phyloP scores from a whole-genome alignment of 1,140 invertebrate species.

The Drosophila baimaii region DNA sequence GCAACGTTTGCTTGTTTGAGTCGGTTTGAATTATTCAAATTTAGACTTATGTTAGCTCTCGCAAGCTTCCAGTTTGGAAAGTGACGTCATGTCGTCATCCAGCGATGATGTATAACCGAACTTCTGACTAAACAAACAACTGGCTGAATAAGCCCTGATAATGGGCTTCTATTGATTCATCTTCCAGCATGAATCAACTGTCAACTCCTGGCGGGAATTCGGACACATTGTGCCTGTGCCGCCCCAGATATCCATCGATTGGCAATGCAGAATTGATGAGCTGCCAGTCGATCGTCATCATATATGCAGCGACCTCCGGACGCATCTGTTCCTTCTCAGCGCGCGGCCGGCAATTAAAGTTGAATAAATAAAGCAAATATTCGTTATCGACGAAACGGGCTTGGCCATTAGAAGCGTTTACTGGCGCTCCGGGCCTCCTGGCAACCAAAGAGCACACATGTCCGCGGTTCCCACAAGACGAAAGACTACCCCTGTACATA shows the following conservation, averaged over 20 bases:
- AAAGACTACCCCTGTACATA: not conserved
- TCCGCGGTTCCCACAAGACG: slow-evolving; percentile 4
- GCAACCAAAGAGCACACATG: slow-evolving; percentile 11
- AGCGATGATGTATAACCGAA: not conserved
- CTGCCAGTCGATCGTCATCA: slow-evolving; percentile 14
- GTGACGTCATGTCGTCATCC: slow-evolving; percentile 14
- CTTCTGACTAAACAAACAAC: not conserved
- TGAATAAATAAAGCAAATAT: slow-evolving; percentile 39
- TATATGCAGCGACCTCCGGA: slow-evolving; percentile 24
- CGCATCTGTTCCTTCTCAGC: slow-evolving; percentile 44
- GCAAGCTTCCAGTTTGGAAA: not conserved
- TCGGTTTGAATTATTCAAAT: slow-evolving; percentile 25
- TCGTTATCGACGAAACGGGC: slow-evolving; percentile 16
- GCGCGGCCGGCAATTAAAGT: slow-evolving; percentile 31
- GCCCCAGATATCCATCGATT: slow-evolving; percentile 33
- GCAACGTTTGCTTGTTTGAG: slow-evolving; percentile 4
- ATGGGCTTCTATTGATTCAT: not conserved
- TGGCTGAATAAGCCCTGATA: not conserved
- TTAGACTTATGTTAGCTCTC: not conserved
- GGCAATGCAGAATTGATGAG: slow-evolving; percentile 42
- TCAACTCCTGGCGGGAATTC: not conserved
- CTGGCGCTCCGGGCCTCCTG: not conserved
- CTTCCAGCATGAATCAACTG: not conserved
- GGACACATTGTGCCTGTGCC: not conserved
- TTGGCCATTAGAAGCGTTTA: slow-evolving; percentile 13